Evolutionary conservation across 2,797 vertebrate species (phyloP).

Genomic region (Danio tinwini): DNA sequence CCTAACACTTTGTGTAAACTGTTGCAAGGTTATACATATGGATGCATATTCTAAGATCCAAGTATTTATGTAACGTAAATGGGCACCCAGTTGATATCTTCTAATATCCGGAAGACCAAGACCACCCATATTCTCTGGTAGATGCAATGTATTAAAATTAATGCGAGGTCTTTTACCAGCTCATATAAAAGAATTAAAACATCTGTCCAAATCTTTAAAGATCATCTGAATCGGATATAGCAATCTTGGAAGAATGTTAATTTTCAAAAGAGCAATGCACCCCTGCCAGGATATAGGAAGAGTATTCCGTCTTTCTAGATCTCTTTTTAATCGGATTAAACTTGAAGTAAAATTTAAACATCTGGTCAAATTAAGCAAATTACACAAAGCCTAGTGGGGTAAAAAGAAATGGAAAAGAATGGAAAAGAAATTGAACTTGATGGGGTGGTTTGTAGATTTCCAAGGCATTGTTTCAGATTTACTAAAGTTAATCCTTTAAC

Average conservation of each 20-base stretch:
- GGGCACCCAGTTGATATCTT: neutral
- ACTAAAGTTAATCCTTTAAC: constrained; percentile 30
- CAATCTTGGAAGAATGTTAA: too few species aligned
- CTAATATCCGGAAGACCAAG: constrained; percentile 12
- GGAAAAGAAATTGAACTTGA: too few species aligned
- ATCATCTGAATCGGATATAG: constrained; percentile 40
- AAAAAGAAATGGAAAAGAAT: too few species aligned
- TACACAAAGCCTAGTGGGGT: constrained; percentile 32
- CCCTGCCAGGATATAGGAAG: too few species aligned
- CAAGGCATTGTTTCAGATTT: constrained; percentile 45
- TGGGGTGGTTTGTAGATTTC: too few species aligned
- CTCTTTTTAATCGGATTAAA: too few species aligned
- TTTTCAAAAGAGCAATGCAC: too few species aligned
- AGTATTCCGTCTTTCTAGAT: too few species aligned
- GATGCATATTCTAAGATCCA: too few species aligned
- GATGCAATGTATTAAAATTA: constrained; percentile 4
- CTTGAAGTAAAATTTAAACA: too few species aligned
- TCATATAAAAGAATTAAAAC: constrained; percentile 28
- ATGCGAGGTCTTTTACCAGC: neutral
- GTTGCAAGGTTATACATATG: too few species aligned
- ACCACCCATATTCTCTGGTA: neutral
- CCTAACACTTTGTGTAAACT: neutral
- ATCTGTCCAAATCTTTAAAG: constrained; percentile 1
- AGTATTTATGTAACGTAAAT: too few species aligned
- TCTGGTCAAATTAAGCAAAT: neutral